A percentile compares a stretch with the other conserved stretches of the same genome.
Evolutionary conservation across 2,113 vertebrate species (phyloP).

Genomic region (Sula dactylatra): DNA sequence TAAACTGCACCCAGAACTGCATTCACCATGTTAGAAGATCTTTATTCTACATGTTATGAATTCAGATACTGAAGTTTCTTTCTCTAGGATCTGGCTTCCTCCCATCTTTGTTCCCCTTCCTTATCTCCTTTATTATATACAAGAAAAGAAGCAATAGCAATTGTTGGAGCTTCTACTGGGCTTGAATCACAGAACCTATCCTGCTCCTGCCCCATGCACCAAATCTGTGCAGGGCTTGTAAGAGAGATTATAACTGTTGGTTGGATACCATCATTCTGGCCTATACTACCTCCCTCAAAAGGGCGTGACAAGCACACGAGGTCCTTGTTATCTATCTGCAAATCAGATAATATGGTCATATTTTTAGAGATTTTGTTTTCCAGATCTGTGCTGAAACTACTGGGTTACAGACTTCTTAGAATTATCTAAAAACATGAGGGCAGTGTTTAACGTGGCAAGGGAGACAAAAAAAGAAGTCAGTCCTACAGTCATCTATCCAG

Average conservation of each 20-base stretch:
- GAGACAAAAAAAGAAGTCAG: background rate
- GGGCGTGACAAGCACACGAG: background rate
- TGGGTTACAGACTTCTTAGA: background rate
- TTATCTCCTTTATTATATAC: background rate
- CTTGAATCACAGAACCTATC: background rate
- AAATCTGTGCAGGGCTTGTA: background rate
- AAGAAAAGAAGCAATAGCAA: background rate
- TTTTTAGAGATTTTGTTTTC: background rate
- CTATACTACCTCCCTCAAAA: background rate
- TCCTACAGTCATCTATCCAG: background rate
- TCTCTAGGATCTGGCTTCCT: background rate
- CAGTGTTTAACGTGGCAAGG: background rate
- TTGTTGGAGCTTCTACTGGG: background rate
- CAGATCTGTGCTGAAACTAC: background rate
- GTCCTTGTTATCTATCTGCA: background rate
- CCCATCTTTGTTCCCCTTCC: background rate
- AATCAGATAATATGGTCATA: background rate
- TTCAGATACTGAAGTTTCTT: background rate
- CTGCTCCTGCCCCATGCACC: background rate
- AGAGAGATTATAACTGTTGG: background rate
- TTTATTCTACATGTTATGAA: too few species aligned
- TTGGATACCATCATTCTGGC: background rate
- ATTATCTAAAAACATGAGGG: background rate
- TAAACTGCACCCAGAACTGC: too few species aligned
- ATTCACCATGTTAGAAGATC: too few species aligned